Percentiles rank a stretch among this genome's conserved stretches.
phyloP scores from a whole-genome alignment of 2,888 invertebrate genomes.

The Sesamia inferens region DNA sequence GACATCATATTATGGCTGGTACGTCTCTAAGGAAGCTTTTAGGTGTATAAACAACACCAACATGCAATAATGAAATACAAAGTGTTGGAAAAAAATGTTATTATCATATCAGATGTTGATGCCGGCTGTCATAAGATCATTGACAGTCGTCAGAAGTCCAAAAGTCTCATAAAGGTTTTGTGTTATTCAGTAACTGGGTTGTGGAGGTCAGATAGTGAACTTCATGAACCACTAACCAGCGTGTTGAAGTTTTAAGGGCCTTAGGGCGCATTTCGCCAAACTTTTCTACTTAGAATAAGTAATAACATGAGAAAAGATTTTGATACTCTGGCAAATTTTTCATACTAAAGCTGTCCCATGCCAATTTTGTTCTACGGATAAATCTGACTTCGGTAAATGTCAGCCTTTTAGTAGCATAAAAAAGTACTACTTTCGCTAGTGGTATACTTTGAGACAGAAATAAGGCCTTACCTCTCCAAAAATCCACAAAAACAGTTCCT shows the following conservation, averaged over 20 bases:
- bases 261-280: background rate
- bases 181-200: too few species aligned
- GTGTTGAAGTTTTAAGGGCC: background rate
- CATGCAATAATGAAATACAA: background rate
- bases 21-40: too few species aligned
- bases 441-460: background rate
- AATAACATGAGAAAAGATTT: background rate
- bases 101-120: slow-evolving; percentile 1
- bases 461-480: background rate
- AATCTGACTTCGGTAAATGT: background rate
- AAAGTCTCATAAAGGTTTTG: too few species aligned
- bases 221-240: background rate
- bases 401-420: background rate
- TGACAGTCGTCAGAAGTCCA: too few species aligned
- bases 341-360: background rate
- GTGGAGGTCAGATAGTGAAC: background rate
- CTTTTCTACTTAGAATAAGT: background rate
- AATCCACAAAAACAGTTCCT: slow-evolving; percentile 2
- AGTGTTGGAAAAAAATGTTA: background rate
- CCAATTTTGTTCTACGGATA: background rate
- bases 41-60: background rate
- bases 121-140: too few species aligned
- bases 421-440: background rate
- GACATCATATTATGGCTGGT: background rate
- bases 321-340: background rate